Evolutionary conservation across 1,140 invertebrate genomes (phyloP).

Genomic region (Drosophila fuyamai): DNA sequence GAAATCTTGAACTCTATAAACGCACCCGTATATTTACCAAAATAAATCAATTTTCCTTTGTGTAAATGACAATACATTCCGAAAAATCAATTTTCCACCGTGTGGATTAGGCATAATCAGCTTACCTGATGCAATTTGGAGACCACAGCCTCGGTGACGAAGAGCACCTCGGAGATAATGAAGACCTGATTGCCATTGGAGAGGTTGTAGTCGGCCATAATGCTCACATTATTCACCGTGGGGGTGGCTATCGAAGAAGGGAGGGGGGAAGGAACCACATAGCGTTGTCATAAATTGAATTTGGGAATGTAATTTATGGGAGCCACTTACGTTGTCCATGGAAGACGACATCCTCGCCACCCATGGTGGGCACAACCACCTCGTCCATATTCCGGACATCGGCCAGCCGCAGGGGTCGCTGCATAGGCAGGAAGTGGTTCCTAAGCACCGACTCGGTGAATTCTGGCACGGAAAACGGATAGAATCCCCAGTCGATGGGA

Average conservation of each 20-base stretch:
- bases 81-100: neutral
- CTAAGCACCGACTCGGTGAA: slow-evolving; percentile 87
- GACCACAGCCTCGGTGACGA: slow-evolving; percentile 87
- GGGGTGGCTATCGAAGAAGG: slow-evolving; percentile 80
- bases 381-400: slow-evolving; percentile 85
- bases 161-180: slow-evolving; percentile 87
- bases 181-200: slow-evolving; percentile 87
- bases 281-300: slow-evolving; percentile 38
- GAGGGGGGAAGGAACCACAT: neutral
- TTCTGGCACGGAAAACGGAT: slow-evolving; percentile 88
- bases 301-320: slow-evolving; percentile 21
- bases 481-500: slow-evolving; percentile 90
- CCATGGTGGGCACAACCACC: slow-evolving; percentile 86
- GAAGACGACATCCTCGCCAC: slow-evolving; percentile 86
- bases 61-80: too few relatives aligned
- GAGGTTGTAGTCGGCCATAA: slow-evolving; percentile 87
- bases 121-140: slow-evolving; percentile 86
- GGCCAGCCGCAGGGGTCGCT: slow-evolving; percentile 85
- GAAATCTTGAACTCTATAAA: too few relatives aligned
- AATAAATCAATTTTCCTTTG: too few relatives aligned
- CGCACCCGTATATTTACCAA: too few relatives aligned
- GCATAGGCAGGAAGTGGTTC: slow-evolving; percentile 88
- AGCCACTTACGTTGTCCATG: slow-evolving; percentile 86
- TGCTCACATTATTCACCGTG: slow-evolving; percentile 86
- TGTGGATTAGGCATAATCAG: neutral